Base-by-base conservation (phyloP, 2,888 invertebrate species). In the Cheilosia urbana region DNA sequence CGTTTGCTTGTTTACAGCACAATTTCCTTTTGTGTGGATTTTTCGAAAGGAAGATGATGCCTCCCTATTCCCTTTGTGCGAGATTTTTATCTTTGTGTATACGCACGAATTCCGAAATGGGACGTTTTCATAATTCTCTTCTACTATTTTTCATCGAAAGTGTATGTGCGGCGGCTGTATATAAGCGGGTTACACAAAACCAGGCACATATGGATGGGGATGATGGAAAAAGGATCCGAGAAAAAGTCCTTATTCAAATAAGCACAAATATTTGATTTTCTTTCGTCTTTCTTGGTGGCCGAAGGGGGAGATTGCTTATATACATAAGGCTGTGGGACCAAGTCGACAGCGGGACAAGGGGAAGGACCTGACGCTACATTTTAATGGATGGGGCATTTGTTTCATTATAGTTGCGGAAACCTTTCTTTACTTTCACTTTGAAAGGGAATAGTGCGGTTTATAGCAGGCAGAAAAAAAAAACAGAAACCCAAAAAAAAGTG, bases 51-150 rank as follows among this genome's bases (percentile, higher is more conserved):
- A 27, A 27, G 3, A 60, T 5, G 53, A 55, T 53, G 51, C 37
- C 66, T 60, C 34, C 34, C 4, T 49, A n/a, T 21, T 2, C 21
- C 1, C 37, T 47, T 60, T 45, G 40, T 68, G 47, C 58, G 45
- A 76, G 77, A 81, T 81, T 81, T 62, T 81, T 81, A 81, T 81
- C 81, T 51, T 34, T 37, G 15, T 53, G 21, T 21, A 27, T 34
- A 51, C 24, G 42, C 49, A 13, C n/a, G 27, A 65, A 78, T 82
- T 65, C 78, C 77, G 21, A 78, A 78, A 82, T 82, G 78, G 82
- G 77, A 71, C 78, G 82, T 45, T 77, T 77, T 77, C 81, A 81
- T 77, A 81, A 65, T 77, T 77, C 71, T 30, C 76, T 63, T 63
- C 9, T 69, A n/a, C 15, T 34, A 68, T 53, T 63, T 75, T 75